Evolutionary conservation across 2,113 vertebrate species (phyloP).

Genomic region (Polypterus bichir): DNA sequence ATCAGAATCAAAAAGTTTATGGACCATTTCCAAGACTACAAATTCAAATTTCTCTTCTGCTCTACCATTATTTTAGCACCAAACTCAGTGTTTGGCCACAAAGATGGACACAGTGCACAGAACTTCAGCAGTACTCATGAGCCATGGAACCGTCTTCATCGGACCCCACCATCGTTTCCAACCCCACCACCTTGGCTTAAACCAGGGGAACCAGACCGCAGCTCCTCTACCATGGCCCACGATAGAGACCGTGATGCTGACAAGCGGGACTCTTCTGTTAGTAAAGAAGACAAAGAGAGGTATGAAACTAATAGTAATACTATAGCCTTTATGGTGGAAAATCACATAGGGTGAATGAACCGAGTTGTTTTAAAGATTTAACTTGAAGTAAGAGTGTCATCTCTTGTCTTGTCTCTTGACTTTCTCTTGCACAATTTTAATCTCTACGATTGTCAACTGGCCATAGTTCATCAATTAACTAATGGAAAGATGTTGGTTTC

Average conservation of each 20-base stretch:
- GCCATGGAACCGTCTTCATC: conserved; percentile 95
- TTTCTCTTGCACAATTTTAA: too few relatives aligned
- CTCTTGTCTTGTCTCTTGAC: too few relatives aligned
- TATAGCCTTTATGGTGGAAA: too few relatives aligned
- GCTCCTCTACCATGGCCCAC: conserved; percentile 78
- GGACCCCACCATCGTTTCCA: conserved; percentile 92
- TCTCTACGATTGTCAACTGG: too few relatives aligned
- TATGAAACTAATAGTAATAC: conserved; percentile 39
- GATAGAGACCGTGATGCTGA: conserved; percentile 86
- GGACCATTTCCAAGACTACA: too few relatives aligned
- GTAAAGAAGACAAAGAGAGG: conserved; percentile 97
- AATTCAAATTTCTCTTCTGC: too few relatives aligned
- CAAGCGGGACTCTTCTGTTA: conserved; percentile 75
- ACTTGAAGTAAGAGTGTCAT: too few relatives aligned
- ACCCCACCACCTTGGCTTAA: conserved; percentile 96
- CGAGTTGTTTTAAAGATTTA: too few relatives aligned
- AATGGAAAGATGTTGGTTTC: too few relatives aligned
- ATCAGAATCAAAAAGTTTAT: not conserved
- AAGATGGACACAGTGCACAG: conserved; percentile 80
- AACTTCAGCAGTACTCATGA: conserved; percentile 84
- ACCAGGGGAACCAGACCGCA: conserved; percentile 83
- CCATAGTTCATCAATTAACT: too few relatives aligned
- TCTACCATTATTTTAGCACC: conserved; percentile 49
- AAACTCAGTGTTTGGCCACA: conserved; percentile 90
- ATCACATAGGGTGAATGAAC: too few relatives aligned